Conservation (phyloP, 2,888 invertebrate genomes). For the Melinopterus prodromus region DNA sequence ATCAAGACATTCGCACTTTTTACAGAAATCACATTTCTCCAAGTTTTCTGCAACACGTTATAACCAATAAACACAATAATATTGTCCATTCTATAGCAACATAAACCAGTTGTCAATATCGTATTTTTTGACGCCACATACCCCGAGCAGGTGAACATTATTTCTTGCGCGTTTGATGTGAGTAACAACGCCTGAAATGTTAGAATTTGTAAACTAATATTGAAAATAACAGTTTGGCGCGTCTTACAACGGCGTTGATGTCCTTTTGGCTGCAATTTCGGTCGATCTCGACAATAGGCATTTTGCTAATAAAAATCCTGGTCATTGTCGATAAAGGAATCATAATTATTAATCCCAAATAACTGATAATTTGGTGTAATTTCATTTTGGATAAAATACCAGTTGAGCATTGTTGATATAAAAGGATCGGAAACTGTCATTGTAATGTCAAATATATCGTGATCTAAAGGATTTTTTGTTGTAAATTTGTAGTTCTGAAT, state of each 20-base stretch:
- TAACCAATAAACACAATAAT: background rate
- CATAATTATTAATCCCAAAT: background rate
- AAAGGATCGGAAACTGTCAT: background rate
- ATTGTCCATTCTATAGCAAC: background rate
- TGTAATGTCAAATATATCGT: background rate
- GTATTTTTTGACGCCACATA: background rate
- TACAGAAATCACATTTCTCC: background rate
- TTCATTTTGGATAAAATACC: background rate
- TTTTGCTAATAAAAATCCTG: background rate
- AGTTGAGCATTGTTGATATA: background rate
- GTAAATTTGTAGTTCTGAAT: too few species aligned
- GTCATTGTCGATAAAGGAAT: background rate
- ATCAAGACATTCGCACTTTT: background rate
- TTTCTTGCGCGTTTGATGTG: background rate
- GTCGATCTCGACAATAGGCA: background rate
- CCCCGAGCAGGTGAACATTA: background rate
- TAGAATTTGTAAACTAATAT: background rate
- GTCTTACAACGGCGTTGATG: background rate
- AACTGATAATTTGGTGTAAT: background rate
- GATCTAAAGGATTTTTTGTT: too few species aligned
- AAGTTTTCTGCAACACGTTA: background rate
- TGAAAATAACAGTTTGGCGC: background rate
- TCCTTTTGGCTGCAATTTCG: background rate
- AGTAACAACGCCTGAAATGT: background rate
- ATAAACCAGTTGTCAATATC: background rate